Base-by-base conservation (phyloP, 2,113 vertebrate species). In the Campylorhamphus procurvoides region DNA sequence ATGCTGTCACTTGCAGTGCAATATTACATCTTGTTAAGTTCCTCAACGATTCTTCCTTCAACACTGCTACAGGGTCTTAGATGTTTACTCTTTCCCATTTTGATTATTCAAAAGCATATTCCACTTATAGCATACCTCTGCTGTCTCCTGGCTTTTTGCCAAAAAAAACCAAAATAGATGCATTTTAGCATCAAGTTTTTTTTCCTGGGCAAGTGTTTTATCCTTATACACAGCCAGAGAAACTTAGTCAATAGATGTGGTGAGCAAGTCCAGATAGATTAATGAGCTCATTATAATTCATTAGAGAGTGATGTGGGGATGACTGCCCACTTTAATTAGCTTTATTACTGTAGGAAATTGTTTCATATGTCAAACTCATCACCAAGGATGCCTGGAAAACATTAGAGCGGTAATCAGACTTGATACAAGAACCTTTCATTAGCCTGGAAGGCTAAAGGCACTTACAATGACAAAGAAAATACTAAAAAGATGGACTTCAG, bases 261-360 rank as follows among this genome's bases (percentile, higher is more conserved):
- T 67, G 56, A 97, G 77, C 64, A 89, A 96, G 78, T 97, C 90
- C 5, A 3, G 69, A 94, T 50, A 97, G 95, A 98, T 98, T 98
- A 98, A 98, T 98, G 97, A 97, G 94, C 79, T 97, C 97, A 97
- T 98, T 98, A 98, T 97, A 97, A 98, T 98, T 98, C 96, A 98
- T 98, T 98, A 98, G 96, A 97, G 97, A 97, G 89, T 97, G 95
- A 95, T 97, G 93, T 96, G 96, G 96, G 97, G 96, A 97, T 98
- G 97, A 97, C 96, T 98, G 97, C 97, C 96, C 95, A 95, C 95
- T 97, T 98, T 98, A 98, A 98, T 98, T 98, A 98, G 96, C 95
- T 98, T 98, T 97, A 98, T 98, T 98, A 97, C 96, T 88, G 92
- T 85, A 98, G 97, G 97, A 98, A 98, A 98, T 97, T 97, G 95